These are phyloP conservation scores for Charaxes varanes DNA, from an alignment of 1,140 invertebrate species.

Conservation along the genomic window DNA sequence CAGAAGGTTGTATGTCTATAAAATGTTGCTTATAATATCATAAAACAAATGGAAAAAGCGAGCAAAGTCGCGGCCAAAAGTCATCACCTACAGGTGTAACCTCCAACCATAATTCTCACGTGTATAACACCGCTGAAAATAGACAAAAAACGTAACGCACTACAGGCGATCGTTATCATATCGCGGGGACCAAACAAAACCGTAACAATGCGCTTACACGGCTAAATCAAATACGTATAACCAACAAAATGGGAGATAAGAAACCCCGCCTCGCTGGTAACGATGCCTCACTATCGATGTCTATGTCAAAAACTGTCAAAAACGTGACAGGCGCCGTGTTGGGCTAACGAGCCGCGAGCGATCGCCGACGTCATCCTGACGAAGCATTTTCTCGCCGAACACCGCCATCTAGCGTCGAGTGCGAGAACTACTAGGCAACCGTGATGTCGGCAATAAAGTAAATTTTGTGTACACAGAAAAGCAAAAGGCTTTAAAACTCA, in stretches of 20 bases:
- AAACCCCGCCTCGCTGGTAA: slow-evolving; percentile 51
- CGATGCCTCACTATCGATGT: slow-evolving; percentile 65
- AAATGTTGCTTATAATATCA: too few relatives aligned
- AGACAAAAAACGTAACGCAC: slow-evolving; percentile 7
- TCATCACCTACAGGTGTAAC: too few relatives aligned
- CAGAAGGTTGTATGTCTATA: too few relatives aligned
- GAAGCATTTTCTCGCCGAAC: slow-evolving; percentile 23
- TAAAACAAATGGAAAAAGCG: too few relatives aligned
- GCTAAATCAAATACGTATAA: slow-evolving; percentile 51
- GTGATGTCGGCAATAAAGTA: too few relatives aligned
- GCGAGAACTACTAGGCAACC: slow-evolving; percentile 23
- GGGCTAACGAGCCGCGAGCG: slow-evolving; percentile 61
- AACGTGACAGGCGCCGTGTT: slow-evolving; percentile 63
- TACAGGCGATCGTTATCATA: slow-evolving; percentile 15
- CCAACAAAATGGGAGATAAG: slow-evolving; percentile 58
- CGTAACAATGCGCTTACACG: slow-evolving; percentile 57
- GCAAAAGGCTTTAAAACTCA: too few relatives aligned
- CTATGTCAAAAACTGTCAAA: slow-evolving; percentile 71
- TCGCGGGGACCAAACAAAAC: slow-evolving; percentile 37
- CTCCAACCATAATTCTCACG: background rate
- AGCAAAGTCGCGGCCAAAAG: too few relatives aligned
- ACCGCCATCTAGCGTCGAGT: slow-evolving; percentile 54
- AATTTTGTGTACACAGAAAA: too few relatives aligned
- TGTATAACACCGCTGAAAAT: slow-evolving; percentile 7
- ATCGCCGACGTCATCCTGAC: slow-evolving; percentile 48